Percentiles rank a stretch among this genome's conserved stretches.
phyloP scores from a whole-genome alignment of 2,888 invertebrate genomes.

The Baronia brevicornis region DNA sequence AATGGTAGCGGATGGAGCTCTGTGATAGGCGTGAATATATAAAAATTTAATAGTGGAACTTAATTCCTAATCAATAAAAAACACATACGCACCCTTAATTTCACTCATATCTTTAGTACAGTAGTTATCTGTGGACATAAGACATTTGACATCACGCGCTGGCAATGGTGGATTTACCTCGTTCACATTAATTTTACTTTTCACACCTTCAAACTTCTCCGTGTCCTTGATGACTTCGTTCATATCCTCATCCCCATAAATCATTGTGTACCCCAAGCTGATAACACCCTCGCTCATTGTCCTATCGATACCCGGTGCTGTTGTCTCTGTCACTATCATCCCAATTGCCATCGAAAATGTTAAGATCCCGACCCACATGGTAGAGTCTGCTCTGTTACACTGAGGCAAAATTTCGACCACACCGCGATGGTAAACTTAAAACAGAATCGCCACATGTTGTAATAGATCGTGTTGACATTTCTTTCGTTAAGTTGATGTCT shows the following conservation, averaged over 20 bases:
- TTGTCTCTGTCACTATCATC: constrained; percentile 26
- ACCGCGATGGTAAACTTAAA: too few relatives aligned
- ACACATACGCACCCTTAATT: constrained; percentile 50
- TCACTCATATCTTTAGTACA: constrained; percentile 52
- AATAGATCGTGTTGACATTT: too few relatives aligned
- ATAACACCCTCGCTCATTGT: constrained; percentile 37
- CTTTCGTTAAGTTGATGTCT: too few relatives aligned
- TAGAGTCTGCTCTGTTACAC: constrained; percentile 15
- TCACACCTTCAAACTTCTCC: constrained; percentile 36
- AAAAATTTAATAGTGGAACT: too few relatives aligned
- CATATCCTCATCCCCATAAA: constrained; percentile 56
- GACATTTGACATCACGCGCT: constrained; percentile 54
- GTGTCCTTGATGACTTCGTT: constrained; percentile 46
- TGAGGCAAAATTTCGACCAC: constrained; percentile 14
- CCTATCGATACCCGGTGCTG: constrained; percentile 35
- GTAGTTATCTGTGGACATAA: constrained; percentile 59
- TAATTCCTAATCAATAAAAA: too few relatives aligned
- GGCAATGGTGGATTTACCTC: constrained; percentile 41
- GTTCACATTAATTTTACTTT: constrained; percentile 33
- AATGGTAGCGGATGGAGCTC: too few relatives aligned
- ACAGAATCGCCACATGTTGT: too few relatives aligned
- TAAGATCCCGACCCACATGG: constrained; percentile 33
- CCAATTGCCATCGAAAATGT: constrained; percentile 20
- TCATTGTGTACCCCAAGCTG: constrained; percentile 40
- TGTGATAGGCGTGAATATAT: too few relatives aligned